Percentiles rank a stretch among this genome's conserved stretches.
Conservation (phyloP, 2,888 invertebrate species). For the Doris montereyensis region DNA sequence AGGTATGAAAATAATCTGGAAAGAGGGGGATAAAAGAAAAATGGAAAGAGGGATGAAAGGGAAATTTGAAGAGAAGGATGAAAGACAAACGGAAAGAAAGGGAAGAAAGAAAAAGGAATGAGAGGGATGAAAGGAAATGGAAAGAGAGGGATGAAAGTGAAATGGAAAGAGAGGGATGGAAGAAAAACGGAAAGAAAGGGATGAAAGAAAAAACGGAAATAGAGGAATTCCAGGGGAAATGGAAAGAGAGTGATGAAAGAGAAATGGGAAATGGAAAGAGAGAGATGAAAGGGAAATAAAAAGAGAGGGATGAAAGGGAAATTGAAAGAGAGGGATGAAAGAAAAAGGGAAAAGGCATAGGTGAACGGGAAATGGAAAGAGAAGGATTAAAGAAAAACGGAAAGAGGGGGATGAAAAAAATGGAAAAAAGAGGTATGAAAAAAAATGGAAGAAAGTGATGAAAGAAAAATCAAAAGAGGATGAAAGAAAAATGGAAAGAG, state of each 20-base stretch:
- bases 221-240: neutral
- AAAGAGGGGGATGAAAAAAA: constrained; percentile 87
- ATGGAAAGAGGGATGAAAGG: neutral
- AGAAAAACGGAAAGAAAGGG: no score
- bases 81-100: neutral
- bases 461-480: constrained; percentile 81
- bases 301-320: neutral
- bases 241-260: neutral
- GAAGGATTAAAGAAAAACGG: neutral
- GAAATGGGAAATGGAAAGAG: neutral
- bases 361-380: neutral
- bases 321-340: neutral
- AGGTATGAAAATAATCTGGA: neutral
- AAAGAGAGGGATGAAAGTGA: no score
- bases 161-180: no score
- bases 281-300: neutral
- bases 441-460: constrained; percentile 87
- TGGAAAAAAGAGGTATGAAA: constrained; percentile 85
- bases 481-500: no score
- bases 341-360: neutral
- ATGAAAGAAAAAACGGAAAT: neutral
- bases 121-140: neutral
- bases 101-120: no score
- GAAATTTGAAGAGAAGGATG: neutral
- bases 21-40: neutral